Evolutionary conservation across 2,113 vertebrate genomes (phyloP).

Genomic region (Haemorhous mexicanus): DNA sequence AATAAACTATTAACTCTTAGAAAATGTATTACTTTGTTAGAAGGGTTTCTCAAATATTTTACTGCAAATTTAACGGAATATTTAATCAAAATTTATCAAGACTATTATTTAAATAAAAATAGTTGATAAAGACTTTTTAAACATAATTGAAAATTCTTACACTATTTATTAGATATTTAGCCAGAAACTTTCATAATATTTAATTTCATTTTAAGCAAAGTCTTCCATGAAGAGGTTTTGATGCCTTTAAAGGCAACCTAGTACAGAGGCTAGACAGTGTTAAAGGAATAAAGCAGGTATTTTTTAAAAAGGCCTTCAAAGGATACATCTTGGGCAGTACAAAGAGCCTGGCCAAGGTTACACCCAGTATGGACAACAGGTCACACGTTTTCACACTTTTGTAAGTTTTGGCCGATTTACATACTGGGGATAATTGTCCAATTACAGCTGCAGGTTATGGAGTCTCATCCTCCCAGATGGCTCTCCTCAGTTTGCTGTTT

Average conservation of each 20-base stretch:
- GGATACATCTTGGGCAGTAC: too few species aligned
- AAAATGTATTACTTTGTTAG: not conserved
- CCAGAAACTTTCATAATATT: not conserved
- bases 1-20: not conserved
- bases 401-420: not conserved
- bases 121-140: not conserved
- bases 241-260: not conserved
- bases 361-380: fast-evolving
- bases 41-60: not conserved
- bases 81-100: not conserved
- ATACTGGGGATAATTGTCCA: not conserved
- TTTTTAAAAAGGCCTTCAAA: not conserved
- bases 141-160: not conserved
- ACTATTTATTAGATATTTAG: not conserved
- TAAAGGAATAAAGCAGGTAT: not conserved
- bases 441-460: not conserved
- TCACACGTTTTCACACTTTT: fast-evolving
- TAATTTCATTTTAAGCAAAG: not conserved
- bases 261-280: not conserved
- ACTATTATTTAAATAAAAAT: not conserved
- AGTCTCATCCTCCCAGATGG: not conserved
- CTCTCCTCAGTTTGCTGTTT: not conserved
- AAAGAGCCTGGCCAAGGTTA: fast-evolving
- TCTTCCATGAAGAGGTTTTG: not conserved
- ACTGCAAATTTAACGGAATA: not conserved